Evolutionary conservation across 30 jellyfish, hydroid and myxozoan genomes (phyloP).

Genomic region (Chironex yamaguchii): DNA sequence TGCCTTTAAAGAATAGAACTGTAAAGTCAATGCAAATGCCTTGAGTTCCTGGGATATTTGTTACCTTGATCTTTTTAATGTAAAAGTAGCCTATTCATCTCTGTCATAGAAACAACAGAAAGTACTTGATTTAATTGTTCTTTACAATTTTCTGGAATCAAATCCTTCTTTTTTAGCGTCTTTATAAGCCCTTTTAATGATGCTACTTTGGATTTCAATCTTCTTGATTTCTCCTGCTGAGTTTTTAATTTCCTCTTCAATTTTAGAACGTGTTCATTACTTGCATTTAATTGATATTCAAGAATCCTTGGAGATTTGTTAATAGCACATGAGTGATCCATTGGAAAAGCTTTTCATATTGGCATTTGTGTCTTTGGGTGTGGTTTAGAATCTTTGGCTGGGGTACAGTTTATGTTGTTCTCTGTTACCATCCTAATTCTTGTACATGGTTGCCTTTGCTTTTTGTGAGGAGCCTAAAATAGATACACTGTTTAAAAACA

Average conservation of each 20-base stretch:
- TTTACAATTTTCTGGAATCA: background rate
- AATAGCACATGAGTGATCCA: slow-evolving; percentile 11
- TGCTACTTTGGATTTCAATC: background rate
- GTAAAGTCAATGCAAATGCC: background rate
- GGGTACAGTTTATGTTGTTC: background rate
- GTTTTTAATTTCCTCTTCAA: background rate
- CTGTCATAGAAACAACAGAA: background rate
- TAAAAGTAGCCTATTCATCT: background rate
- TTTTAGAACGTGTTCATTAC: background rate
- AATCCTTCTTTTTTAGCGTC: too few species aligned
- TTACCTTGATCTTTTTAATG: background rate
- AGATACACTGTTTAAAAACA: background rate
- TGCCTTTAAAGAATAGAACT: background rate
- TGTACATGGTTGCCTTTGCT: background rate
- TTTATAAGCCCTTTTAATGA: background rate
- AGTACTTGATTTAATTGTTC: background rate
- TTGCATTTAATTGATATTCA: background rate
- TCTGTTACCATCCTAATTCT: background rate
- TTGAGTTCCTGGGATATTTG: background rate
- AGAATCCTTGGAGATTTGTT: slow-evolving; percentile 8
- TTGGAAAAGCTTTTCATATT: background rate
- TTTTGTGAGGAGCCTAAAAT: background rate
- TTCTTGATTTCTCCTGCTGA: background rate
- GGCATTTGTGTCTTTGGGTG: background rate
- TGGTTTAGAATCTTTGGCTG: background rate